These are phyloP conservation scores for Matsumyia berberina DNA, from an alignment of 2,888 invertebrate species.

Conservation along the genomic window DNA sequence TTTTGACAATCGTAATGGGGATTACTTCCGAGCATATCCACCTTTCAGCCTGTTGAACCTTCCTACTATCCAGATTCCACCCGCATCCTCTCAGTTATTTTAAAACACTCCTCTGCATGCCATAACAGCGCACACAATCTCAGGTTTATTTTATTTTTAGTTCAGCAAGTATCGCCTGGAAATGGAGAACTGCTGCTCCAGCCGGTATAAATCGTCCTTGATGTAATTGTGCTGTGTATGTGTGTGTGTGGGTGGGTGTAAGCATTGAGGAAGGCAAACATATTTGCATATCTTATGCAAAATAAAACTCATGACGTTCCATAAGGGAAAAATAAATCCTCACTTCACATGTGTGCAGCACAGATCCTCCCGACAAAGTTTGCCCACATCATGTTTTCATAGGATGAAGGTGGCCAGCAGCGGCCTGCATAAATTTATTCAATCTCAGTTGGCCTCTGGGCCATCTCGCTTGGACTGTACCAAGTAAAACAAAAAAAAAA, in stretches of 20 bases:
- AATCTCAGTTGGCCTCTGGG: constrained; percentile 57
- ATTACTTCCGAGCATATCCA: constrained; percentile 20
- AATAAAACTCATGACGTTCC: constrained; percentile 63
- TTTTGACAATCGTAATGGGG: constrained; percentile 25
- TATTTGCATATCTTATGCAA: constrained; percentile 72
- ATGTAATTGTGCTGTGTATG: constrained; percentile 44
- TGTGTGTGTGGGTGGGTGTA: constrained; percentile 25
- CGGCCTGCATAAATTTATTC: constrained; percentile 46
- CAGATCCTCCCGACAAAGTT: constrained; percentile 28
- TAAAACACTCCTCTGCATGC: constrained; percentile 37
- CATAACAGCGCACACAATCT: constrained; percentile 49
- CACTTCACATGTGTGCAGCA: constrained; percentile 53
- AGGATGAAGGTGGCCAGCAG: constrained; percentile 1
- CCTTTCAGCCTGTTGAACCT: constrained; percentile 40
- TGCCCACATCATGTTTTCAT: constrained; percentile 43
- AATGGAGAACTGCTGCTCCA: constrained; percentile 38
- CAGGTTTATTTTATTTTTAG: constrained; percentile 60
- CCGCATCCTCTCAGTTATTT: constrained; percentile 45
- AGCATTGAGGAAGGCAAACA: constrained; percentile 23
- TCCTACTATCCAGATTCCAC: constrained; percentile 1
- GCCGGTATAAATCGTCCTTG: constrained; percentile 67
- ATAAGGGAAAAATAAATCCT: constrained; percentile 66
- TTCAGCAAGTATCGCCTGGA: constrained; percentile 44
- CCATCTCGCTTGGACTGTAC: background rate
- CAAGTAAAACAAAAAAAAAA: constrained; percentile 23